Base-by-base conservation (phyloP, 2,113 vertebrate genomes). In the Nannobrachium achirus region DNA sequence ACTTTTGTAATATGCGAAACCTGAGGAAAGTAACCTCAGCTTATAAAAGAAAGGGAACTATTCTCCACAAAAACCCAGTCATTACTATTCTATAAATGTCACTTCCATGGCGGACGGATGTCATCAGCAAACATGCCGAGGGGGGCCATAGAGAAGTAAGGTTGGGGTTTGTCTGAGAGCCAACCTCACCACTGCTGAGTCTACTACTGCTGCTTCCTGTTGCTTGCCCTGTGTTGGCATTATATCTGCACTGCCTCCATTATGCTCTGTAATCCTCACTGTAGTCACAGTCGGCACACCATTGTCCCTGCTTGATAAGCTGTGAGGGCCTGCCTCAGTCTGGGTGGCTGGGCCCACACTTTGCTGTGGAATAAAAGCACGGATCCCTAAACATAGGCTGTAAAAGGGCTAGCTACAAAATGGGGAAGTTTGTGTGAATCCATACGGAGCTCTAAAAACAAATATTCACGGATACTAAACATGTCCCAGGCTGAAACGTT, bases 191-290 rank as follows among this genome's bases (percentile, higher is more conserved):
- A 75, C 88, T 95, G 96, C 95, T 95, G 95, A 96, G 94, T 95
- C 93, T 93, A 96, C 92, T 91, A 89, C 94, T 92, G 89, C 90
- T 86, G 93, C 92, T 96, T 98, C 95, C 96, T 96, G 95, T 94
- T 93, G 92, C 94, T 92, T 93, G 94, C 89, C 92, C 94, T 89
- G 92, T 84, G 80, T 92, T 91, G 90, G 93, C 93, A 94, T 94
- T 96, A 95, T 95, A 95, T 94, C 95, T 95, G 93, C 93, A 92
- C 91, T 63, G 89, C 90, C 79, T 87, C 90, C 84, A 96, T 98
- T 98, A 94, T 98, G 91, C 92, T 91, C 93, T 66, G 81, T 98
- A 99, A 99, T 97, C 96, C 97, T 94, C 92, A 74, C 87, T 93
- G 94, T 93, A 94, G 95, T 94, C 94, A 94, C 85, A 83, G 91